phyloP scores from a whole-genome alignment of 1,140 invertebrate species.

The Drosophila santomea region DNA sequence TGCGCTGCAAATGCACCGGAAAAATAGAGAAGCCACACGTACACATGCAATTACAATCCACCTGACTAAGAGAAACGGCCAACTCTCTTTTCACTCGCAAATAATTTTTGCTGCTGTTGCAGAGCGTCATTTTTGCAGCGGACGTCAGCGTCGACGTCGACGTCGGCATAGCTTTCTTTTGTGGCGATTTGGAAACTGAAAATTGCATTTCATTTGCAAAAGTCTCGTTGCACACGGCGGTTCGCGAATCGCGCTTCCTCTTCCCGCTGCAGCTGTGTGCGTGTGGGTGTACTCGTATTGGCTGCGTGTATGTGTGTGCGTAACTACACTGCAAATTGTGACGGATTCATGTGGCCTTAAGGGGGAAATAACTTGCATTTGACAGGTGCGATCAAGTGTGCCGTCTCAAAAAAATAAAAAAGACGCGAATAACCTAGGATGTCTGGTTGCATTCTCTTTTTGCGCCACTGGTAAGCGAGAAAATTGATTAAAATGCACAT shows the following conservation, averaged over 20 bases:
- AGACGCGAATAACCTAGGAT: not conserved
- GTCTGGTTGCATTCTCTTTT: slow-evolving; percentile 18
- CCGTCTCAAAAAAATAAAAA: not conserved
- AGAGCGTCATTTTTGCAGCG: slow-evolving; percentile 29
- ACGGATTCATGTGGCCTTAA: slow-evolving; percentile 4
- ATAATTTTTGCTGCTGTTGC: slow-evolving; percentile 3
- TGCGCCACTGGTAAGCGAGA: slow-evolving; percentile 68
- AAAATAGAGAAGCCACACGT: not conserved
- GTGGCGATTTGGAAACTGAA: slow-evolving; percentile 35
- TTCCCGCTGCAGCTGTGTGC: slow-evolving; percentile 4
- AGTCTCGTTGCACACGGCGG: slow-evolving; percentile 74
- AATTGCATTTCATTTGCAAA: slow-evolving; percentile 74
- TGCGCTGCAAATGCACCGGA: slow-evolving; percentile 32
- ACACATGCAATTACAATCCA: too few relatives aligned
- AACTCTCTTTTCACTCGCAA: slow-evolving; percentile 23
- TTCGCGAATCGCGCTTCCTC: slow-evolving; percentile 24
- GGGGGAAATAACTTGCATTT: slow-evolving; percentile 25
- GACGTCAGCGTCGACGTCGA: slow-evolving; percentile 2
- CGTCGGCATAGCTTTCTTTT: slow-evolving; percentile 61
- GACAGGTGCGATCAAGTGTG: slow-evolving; percentile 59
- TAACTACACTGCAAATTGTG: slow-evolving; percentile 14
- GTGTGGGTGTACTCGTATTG: slow-evolving; percentile 11
- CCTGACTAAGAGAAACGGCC: slow-evolving; percentile 44
- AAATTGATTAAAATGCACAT: slow-evolving; percentile 59
- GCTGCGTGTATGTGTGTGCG: slow-evolving; percentile 9